Percentiles rank a stretch among this genome's conserved stretches.
phyloP scores from a whole-genome alignment of 2,113 vertebrate genomes.

The Sialia sialis region DNA sequence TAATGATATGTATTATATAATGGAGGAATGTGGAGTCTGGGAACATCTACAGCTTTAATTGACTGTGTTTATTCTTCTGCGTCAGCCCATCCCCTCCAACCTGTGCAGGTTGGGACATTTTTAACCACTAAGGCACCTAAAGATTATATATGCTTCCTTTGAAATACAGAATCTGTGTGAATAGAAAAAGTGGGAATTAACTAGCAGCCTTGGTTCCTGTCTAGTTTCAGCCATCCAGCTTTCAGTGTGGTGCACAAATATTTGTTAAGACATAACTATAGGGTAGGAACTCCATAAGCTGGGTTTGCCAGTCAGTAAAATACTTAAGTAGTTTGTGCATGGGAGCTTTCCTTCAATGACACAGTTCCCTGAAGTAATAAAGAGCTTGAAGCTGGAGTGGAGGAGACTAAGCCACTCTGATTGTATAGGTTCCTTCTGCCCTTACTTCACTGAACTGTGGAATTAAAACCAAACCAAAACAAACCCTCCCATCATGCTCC shows the following conservation, averaged over 20 bases:
- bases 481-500: not conserved
- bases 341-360: not conserved
- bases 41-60: not conserved
- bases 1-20: not conserved
- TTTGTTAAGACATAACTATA: not conserved
- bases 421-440: not conserved
- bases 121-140: not conserved
- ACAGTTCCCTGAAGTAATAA: not conserved
- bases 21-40: not conserved
- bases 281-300: not conserved
- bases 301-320: not conserved
- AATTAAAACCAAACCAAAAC: not conserved
- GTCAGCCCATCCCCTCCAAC: not conserved
- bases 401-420: not conserved
- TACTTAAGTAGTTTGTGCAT: not conserved
- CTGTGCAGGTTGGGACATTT: not conserved
- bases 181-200: not conserved
- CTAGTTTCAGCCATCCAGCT: not conserved
- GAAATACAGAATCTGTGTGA: not conserved
- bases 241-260: not conserved
- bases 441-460: not conserved
- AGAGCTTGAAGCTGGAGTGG: not conserved
- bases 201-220: not conserved
- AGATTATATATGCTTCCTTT: not conserved
- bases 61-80: not conserved